Evolutionary conservation across 2,888 invertebrate species (phyloP).

Genomic region (Boloria selene): DNA sequence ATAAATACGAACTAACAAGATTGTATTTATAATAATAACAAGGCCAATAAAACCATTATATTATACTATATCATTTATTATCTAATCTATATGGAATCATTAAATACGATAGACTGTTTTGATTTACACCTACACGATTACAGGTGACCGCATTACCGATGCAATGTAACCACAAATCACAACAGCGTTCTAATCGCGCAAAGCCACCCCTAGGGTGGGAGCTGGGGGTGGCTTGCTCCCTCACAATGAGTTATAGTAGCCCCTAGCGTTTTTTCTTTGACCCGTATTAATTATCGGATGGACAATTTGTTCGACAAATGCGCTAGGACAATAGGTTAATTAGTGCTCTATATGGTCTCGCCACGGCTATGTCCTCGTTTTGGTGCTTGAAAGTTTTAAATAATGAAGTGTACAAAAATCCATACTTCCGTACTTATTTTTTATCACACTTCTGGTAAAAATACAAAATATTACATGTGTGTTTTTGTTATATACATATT

Average conservation of each 20-base stretch:
- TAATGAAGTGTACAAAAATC: not conserved
- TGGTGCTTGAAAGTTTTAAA: not conserved
- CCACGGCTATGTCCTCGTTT: not conserved
- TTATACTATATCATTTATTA: not conserved
- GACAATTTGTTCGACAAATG: conserved; percentile 22
- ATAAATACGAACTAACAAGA: no score
- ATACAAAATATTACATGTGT: no score
- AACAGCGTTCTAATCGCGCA: conserved; percentile 27
- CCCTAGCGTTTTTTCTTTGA: conserved; percentile 33
- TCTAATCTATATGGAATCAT: not conserved
- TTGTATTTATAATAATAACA: no score
- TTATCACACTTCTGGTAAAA: no score
- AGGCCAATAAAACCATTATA: no score
- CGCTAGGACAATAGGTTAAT: conserved; percentile 6
- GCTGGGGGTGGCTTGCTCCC: conserved; percentile 8
- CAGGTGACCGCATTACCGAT: conserved; percentile 18
- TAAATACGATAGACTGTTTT: conserved; percentile 13
- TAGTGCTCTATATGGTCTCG: not conserved
- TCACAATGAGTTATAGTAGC: conserved; percentile 33
- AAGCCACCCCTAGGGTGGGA: conserved; percentile 16
- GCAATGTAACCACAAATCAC: conserved; percentile 26
- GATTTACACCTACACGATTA: conserved; percentile 14
- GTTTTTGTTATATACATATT: no score
- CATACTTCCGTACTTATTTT: not conserved
- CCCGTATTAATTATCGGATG: conserved; percentile 33